Evolutionary conservation across 2,113 vertebrate genomes (phyloP).

Genomic region (Gallinago undulata): DNA sequence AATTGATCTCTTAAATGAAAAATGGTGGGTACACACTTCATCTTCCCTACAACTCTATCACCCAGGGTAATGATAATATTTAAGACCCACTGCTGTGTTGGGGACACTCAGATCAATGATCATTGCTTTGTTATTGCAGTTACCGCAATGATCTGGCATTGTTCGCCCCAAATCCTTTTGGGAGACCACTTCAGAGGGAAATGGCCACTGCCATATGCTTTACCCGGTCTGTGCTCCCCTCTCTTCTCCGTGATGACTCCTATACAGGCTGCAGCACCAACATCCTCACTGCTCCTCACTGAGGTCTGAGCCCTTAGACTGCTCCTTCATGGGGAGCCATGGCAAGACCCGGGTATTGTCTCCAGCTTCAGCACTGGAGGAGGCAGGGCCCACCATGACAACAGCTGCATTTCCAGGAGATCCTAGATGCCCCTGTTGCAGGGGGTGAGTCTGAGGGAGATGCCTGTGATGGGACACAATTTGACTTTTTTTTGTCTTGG

Average conservation of each 20-base stretch:
- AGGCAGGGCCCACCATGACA: not conserved
- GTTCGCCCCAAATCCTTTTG: not conserved
- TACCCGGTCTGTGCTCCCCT: not conserved
- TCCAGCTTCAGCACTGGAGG: not conserved
- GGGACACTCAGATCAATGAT: not conserved
- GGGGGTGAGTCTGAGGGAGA: not conserved
- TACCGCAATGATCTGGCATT: not conserved
- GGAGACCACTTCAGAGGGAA: not conserved
- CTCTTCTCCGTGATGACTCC: not conserved
- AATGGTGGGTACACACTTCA: not conserved
- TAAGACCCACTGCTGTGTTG: not conserved
- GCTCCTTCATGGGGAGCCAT: accelerated
- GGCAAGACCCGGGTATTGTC: not conserved
- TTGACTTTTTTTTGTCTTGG: not conserved
- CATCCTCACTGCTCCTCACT: not conserved
- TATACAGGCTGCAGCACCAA: accelerated
- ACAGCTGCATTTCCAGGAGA: not conserved
- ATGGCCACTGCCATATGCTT: accelerated
- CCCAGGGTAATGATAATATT: not conserved
- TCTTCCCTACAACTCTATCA: not conserved
- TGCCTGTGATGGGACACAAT: not conserved
- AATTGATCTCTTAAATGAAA: not conserved
- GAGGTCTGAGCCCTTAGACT: not conserved
- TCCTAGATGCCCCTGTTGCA: not conserved
- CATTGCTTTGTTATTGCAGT: not conserved